Evolutionary conservation across 2,797 vertebrate species (phyloP).

Genomic region (Brachymystax lenok): DNA sequence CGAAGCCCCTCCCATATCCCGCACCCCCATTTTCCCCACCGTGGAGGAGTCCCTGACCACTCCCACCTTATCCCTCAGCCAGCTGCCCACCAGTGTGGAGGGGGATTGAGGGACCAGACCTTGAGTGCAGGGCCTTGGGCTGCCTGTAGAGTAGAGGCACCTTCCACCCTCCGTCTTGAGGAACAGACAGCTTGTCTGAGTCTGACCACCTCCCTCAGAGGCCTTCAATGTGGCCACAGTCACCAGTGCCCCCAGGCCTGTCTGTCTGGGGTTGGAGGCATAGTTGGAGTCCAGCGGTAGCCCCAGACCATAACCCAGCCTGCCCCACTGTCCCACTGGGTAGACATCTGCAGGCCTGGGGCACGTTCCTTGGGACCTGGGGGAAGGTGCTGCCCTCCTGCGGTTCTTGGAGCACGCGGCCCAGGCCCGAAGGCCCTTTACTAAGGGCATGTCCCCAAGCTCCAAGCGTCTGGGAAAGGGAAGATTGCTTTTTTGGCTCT

Average conservation of each 20-base stretch:
- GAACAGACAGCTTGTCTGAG: conserved; percentile 77
- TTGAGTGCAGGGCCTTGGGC: conserved; percentile 34
- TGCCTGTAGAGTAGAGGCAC: conserved; percentile 70
- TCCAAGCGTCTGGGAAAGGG: conserved; percentile 72
- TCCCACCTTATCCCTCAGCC: conserved; percentile 63
- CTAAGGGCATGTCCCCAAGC: conserved; percentile 72
- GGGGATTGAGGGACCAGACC: conserved; percentile 22
- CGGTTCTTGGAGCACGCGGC: conserved; percentile 74
- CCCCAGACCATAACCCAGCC: conserved; percentile 61
- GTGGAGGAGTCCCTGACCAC: conserved; percentile 40
- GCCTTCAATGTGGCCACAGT: conserved; percentile 80
- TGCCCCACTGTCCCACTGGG: conserved; percentile 59
- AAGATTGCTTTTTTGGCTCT: conserved; percentile 62
- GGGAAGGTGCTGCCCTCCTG: conserved; percentile 55
- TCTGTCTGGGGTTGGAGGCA: conserved; percentile 58
- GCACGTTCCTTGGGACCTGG: conserved; percentile 34
- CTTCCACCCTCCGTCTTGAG: conserved; percentile 74
- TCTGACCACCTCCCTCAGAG: conserved; percentile 75
- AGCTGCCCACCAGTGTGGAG: conserved; percentile 57
- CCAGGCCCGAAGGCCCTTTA: conserved; percentile 78
- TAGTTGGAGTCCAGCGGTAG: conserved; percentile 51
- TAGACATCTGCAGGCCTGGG: conserved; percentile 61
- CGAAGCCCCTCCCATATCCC: conserved; percentile 35
- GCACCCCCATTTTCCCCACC: conserved; percentile 38
- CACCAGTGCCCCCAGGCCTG: conserved; percentile 72